A percentile compares a stretch with the other conserved stretches of the same genome.
These are phyloP conservation scores for Beroe forskalii DNA, from an alignment of 37 sponge, comb jelly and placozoan species.

Conservation along the genomic window DNA sequence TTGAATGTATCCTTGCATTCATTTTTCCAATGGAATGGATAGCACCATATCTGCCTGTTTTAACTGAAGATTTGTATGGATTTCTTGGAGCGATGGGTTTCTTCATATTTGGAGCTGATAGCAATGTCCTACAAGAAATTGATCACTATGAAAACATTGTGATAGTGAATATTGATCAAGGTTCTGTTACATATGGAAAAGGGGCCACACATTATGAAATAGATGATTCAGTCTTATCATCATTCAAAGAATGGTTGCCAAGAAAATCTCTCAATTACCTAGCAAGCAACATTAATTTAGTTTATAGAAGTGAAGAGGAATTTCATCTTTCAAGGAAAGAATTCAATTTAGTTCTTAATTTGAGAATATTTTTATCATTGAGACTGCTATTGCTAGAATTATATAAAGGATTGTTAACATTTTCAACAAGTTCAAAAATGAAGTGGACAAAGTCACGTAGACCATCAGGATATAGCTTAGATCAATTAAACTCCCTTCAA, in stretches of 20 bases:
- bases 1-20: slow-evolving; percentile 4
- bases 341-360: background rate
- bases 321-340: background rate
- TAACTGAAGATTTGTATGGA: slow-evolving; percentile 5
- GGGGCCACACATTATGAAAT: background rate
- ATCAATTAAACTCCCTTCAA: background rate
- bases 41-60: slow-evolving; percentile 5
- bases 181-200: background rate
- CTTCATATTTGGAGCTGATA: slow-evolving; percentile 30
- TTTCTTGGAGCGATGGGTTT: slow-evolving; percentile 11
- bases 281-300: background rate
- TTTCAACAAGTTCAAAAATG: background rate
- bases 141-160: background rate
- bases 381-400: background rate
- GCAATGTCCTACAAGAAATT: background rate
- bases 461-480: background rate
- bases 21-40: slow-evolving; percentile 16
- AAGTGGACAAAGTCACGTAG: background rate
- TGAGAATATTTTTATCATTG: slow-evolving; percentile 1
- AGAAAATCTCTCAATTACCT: background rate
- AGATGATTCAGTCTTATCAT: background rate
- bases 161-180: background rate
- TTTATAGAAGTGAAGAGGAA: slow-evolving; percentile 3
- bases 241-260: slow-evolving; percentile 13
- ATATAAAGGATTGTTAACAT: background rate